Evolutionary conservation across 2,797 vertebrate genomes (phyloP).

Genomic region (Sebastes aleutianus): DNA sequence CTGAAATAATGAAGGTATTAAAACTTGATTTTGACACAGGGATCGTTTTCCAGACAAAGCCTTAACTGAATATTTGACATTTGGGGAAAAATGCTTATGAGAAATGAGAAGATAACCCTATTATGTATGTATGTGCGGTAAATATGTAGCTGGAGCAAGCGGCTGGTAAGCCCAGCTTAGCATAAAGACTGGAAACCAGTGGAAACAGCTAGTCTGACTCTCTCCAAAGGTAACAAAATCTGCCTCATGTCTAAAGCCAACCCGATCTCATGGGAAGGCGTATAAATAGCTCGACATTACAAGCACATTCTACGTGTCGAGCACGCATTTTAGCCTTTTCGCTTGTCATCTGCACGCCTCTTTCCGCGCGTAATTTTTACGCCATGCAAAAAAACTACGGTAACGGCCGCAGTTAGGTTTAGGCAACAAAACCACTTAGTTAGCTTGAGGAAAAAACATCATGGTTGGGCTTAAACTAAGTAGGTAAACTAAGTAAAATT

Average conservation of each 20-base stretch:
- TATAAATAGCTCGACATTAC: no score
- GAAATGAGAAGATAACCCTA: not conserved
- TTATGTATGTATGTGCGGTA: not conserved
- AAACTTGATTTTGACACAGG: not conserved
- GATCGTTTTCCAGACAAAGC: not conserved
- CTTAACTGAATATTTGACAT: not conserved
- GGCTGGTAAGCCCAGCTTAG: not conserved
- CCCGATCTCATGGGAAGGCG: no score
- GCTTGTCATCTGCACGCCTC: no score
- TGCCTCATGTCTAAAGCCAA: not conserved
- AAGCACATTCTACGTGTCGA: no score
- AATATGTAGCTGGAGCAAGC: not conserved
- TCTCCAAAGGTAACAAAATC: not conserved
- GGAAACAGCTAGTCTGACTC: not conserved
- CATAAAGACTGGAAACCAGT: not conserved
- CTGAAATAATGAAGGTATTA: not conserved
- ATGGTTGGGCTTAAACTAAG: no score
- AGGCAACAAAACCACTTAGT: no score
- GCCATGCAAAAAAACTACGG: no score
- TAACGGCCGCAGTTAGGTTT: no score
- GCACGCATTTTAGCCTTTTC: no score
- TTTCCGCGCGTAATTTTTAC: no score
- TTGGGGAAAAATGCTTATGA: not conserved
- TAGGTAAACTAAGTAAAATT: no score
- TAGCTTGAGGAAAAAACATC: no score